These are phyloP conservation scores for Notarius lentiginosus DNA, from an alignment of 2,113 vertebrate genomes.

Conservation along the genomic window DNA sequence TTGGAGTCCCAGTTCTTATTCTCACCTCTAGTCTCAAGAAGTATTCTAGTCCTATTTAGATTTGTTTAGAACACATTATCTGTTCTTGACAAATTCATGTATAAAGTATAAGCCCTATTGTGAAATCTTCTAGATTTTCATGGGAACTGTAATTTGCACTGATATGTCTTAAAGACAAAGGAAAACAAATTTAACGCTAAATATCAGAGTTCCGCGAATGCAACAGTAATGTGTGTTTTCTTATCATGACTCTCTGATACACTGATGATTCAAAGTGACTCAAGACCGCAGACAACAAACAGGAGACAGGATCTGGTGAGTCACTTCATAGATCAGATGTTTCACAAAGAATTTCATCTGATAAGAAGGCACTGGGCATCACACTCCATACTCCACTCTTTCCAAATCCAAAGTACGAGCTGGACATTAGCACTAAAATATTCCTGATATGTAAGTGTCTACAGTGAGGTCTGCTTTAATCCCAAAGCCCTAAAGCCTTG, in stretches of 20 bases:
- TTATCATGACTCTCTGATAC: neutral
- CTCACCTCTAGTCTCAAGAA: neutral
- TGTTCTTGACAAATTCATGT: too few species aligned
- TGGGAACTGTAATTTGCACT: neutral
- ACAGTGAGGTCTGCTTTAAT: neutral
- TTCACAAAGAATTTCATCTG: neutral
- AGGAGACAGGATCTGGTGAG: conserved; percentile 10
- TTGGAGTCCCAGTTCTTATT: neutral
- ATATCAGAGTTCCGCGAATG: neutral
- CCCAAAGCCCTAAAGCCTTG: conserved; percentile 8
- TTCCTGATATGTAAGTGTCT: conserved; percentile 23
- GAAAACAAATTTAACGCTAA: neutral
- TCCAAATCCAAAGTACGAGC: conserved; percentile 7
- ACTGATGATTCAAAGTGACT: conserved; percentile 27
- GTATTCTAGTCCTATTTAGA: neutral
- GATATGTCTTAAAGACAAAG: neutral
- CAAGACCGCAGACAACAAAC: neutral
- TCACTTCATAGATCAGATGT: conserved; percentile 1
- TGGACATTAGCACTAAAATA: conserved; percentile 4
- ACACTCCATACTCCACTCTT: neutral
- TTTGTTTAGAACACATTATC: neutral
- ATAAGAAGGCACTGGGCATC: neutral
- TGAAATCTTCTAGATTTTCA: neutral
- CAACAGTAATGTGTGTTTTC: neutral
- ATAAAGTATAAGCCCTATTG: neutral